Conservation (phyloP, 1,140 invertebrate genomes). For the Drosophila ohnishii region DNA sequence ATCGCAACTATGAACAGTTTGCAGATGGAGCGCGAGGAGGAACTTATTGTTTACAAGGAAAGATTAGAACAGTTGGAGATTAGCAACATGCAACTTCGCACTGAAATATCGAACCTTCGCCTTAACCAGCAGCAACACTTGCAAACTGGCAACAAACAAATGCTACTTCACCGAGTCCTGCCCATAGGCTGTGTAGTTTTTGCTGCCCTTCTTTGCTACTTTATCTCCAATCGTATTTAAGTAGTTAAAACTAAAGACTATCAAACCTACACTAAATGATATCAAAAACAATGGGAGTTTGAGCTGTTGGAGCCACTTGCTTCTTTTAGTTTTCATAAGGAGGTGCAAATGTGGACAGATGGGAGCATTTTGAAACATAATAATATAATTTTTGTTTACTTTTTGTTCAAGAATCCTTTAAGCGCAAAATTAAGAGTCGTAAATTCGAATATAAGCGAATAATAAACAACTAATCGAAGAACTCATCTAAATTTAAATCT, state of each 20-base stretch:
- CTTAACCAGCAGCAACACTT: conserved; percentile 40
- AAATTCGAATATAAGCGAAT: conserved; percentile 48
- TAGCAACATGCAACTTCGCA: conserved; percentile 65
- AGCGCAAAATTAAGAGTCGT: conserved; percentile 63
- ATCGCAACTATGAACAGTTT: conserved; percentile 54
- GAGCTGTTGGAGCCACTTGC: conserved; percentile 15
- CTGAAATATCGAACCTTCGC: conserved; percentile 62
- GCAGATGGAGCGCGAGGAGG: conserved; percentile 70
- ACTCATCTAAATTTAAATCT: neutral
- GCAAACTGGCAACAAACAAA: conserved; percentile 3
- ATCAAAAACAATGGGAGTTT: neutral
- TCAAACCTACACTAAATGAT: conserved; percentile 4
- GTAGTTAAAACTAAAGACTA: conserved; percentile 4
- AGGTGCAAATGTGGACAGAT: conserved; percentile 17
- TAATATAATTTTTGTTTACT: conserved; percentile 38
- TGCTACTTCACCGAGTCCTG: conserved; percentile 38
- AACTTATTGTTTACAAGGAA: conserved; percentile 80
- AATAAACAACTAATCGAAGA: conserved; percentile 17
- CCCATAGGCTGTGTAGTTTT: conserved; percentile 61
- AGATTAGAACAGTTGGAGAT: conserved; percentile 65
- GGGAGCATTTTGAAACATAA: conserved; percentile 50
- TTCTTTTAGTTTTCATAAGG: conserved; percentile 1
- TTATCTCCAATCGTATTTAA: conserved; percentile 60
- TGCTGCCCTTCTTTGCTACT: conserved; percentile 67
- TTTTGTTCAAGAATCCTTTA: conserved; percentile 37